Percentiles rank a stretch among this genome's conserved stretches.
These are phyloP conservation scores for Falco punctatus DNA, from an alignment of 2,113 vertebrate species.

Conservation along the genomic window DNA sequence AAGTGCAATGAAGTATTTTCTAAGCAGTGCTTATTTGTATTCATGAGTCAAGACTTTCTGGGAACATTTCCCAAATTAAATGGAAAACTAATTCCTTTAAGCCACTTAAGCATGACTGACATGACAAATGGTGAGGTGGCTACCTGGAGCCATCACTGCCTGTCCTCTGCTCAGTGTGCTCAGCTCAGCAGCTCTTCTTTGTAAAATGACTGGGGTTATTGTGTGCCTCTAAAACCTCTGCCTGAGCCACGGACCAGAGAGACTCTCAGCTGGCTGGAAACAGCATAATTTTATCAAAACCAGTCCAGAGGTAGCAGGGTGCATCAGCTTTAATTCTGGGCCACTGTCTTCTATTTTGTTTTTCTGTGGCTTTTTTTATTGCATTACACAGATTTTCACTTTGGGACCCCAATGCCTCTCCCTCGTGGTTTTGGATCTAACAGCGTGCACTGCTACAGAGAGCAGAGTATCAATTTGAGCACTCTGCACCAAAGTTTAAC, in stretches of 20 bases:
- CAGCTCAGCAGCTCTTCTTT: background rate
- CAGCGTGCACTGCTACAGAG: background rate
- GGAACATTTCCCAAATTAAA: background rate
- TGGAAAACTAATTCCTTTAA: background rate
- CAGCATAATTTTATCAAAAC: background rate
- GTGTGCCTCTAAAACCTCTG: background rate
- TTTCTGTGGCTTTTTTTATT: background rate
- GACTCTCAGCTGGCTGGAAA: background rate
- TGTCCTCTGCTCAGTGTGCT: background rate
- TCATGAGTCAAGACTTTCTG: background rate
- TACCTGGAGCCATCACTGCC: background rate
- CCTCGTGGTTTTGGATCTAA: background rate
- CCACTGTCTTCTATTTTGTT: background rate
- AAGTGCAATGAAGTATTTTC: background rate
- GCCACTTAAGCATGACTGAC: background rate
- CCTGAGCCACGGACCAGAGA: background rate
- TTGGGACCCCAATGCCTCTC: background rate
- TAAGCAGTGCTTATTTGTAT: background rate
- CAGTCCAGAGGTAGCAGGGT: background rate
- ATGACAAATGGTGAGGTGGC: background rate
- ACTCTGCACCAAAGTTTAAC: background rate
- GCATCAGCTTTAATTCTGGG: background rate
- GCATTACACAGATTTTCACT: background rate
- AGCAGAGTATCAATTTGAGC: rapidly evolving
- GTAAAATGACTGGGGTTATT: background rate